Evolutionary conservation across 2,888 invertebrate species (phyloP), one percentile per base, ranked within the genome.

Genomic region (Oxytorus armatus): DNA sequence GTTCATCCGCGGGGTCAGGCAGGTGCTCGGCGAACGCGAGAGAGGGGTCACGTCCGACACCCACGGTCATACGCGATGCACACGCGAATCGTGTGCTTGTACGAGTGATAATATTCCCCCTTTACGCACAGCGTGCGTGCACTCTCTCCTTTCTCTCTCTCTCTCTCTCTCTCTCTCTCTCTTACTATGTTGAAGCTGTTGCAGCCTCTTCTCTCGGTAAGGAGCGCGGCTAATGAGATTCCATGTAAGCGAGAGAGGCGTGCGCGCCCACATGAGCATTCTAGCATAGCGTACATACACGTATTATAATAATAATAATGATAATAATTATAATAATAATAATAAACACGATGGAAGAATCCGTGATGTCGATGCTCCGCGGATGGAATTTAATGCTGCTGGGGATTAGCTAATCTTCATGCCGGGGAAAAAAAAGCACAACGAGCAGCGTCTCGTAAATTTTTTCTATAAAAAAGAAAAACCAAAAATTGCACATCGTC

Each of bases 1-100:
- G 82, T 84, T 77, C 77, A 74, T 51, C 75, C 49, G 72, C 78
- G 86, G 86, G 91, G 91, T 91, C 91, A 91, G 88, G 89, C 91
- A 91, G 91, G 91, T 91, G 91, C 88, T 84, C 59, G 77, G 85
- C 59, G 77, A 84, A 87, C 69, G 25, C 14, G 21, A 36, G 59
- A 47, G 18, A 77, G 84, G 81, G 90, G 89, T 90, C 84, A 81
- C 82, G 85, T 86, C 82, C 79, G 74, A 84, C 84, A 88, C 87
- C 86, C 87, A 85, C 86, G 85, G 74, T 77, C 79, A 36, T 59
- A 76, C 76, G 79, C 55, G 63, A 75, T 82, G 75, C 65, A 79
- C 83, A 83, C 83, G 39, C 61, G 61, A 49, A 53, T 42, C 36
- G 7, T 66, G 51, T 29, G 33, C 25, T 77, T 80, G 57, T 81